phyloP scores from a whole-genome alignment of 2,113 vertebrate genomes.

The Eolophus roseicapilla region DNA sequence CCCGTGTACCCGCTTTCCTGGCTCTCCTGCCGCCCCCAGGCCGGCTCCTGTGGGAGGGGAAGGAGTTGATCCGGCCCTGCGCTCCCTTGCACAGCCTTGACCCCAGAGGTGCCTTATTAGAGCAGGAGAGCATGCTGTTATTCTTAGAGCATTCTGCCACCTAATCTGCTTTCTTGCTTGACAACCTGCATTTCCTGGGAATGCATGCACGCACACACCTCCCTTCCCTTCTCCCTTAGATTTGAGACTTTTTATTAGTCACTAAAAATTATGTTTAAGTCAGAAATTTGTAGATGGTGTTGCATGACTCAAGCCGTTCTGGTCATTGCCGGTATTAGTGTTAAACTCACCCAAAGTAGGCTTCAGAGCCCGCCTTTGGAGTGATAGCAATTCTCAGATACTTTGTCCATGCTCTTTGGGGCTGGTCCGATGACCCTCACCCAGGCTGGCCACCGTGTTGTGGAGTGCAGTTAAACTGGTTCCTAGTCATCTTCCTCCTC shows the following conservation, averaged over 20 bases:
- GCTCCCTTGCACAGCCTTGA: rapidly evolving
- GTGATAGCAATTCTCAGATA: neutral
- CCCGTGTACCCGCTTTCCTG: rapidly evolving
- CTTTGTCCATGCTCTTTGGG: neutral
- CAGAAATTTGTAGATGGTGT: neutral
- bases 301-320: neutral
- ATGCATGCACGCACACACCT: rapidly evolving
- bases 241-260: neutral
- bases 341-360: neutral
- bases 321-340: neutral
- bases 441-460: neutral
- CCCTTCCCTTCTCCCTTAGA: neutral
- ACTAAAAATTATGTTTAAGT: neutral
- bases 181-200: neutral
- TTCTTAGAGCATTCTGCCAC: neutral
- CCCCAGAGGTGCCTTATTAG: neutral
- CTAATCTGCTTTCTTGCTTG: neutral
- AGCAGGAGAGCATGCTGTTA: neutral
- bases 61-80: neutral
- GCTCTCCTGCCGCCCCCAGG: neutral
- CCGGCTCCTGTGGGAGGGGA: neutral
- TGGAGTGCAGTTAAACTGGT: neutral
- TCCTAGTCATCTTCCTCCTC: neutral
- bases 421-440: no score
- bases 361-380: neutral